phyloP scores from a whole-genome alignment of 2,888 invertebrate genomes.

The Mesorhabditis sp. region DNA sequence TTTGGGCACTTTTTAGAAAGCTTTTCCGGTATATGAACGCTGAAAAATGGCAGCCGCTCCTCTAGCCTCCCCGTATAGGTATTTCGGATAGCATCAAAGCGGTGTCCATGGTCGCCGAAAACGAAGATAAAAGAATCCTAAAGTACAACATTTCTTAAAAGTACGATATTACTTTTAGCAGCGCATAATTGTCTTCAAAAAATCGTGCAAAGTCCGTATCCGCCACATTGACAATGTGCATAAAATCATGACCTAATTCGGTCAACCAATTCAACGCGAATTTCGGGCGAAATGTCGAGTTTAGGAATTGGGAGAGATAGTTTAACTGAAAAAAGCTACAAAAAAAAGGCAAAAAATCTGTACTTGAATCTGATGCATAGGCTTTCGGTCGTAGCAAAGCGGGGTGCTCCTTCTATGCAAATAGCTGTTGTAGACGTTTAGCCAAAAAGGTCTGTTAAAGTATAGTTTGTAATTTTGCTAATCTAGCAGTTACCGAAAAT shows the following conservation, averaged over 20 bases:
- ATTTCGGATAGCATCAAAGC: conserved; percentile 60
- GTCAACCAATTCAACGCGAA: conserved; percentile 50
- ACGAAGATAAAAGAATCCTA: conserved; percentile 46
- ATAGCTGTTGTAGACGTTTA: conserved; percentile 54
- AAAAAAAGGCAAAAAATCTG: no score
- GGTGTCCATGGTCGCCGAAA: conserved; percentile 61
- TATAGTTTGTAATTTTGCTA: conserved; percentile 9
- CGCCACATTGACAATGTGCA: conserved; percentile 59
- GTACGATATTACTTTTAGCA: conserved; percentile 22
- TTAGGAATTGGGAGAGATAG: conserved; percentile 57
- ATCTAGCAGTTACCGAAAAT: conserved; percentile 47
- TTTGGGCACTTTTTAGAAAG: conserved; percentile 13
- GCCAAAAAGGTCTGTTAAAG: conserved; percentile 53
- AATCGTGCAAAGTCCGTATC: conserved; percentile 59
- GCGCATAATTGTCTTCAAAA: conserved; percentile 36
- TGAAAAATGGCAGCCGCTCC: conserved; percentile 55
- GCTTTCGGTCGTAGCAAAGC: conserved; percentile 48
- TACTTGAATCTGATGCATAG: conserved; percentile 40
- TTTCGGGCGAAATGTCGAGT: conserved; percentile 17
- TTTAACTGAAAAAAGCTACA: conserved; percentile 34
- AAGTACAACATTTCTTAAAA: background rate
- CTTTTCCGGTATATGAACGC: conserved; percentile 38
- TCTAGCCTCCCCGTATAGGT: conserved; percentile 51
- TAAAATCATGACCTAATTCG: conserved; percentile 61
- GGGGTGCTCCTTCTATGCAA: conserved; percentile 46